Evolutionary conservation across 1,140 invertebrate species (phyloP).

Genomic region (Drosophila leontia): DNA sequence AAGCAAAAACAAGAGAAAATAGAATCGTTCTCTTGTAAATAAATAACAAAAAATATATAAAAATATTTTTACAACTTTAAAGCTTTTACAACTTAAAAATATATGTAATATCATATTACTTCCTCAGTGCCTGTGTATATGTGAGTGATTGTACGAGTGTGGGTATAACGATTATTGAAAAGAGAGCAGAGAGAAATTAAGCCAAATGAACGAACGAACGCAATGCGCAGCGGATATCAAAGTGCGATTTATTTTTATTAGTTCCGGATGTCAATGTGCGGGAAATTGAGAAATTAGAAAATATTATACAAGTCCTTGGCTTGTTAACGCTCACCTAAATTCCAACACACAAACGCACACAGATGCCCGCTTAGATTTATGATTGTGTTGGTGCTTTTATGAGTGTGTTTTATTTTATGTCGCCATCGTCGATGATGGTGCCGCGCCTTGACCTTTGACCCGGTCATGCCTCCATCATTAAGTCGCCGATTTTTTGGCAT

Average conservation of each 20-base stretch:
- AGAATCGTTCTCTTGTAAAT: too few relatives aligned
- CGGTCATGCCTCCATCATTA: slow-evolving; percentile 21
- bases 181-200: slow-evolving; percentile 34
- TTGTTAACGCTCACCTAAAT: slow-evolving; percentile 75
- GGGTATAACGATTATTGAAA: slow-evolving; percentile 55
- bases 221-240: slow-evolving; percentile 76
- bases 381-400: slow-evolving; percentile 58
- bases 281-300: slow-evolving; percentile 84
- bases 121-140: slow-evolving; percentile 3
- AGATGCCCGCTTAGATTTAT: slow-evolving; percentile 50
- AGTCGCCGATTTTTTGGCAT: slow-evolving; percentile 5
- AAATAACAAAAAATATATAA: too few relatives aligned
- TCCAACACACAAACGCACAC: background rate
- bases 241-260: slow-evolving; percentile 84
- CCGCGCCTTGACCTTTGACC: slow-evolving; percentile 14
- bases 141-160: slow-evolving; percentile 11
- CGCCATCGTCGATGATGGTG: slow-evolving; percentile 6
- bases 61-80: background rate
- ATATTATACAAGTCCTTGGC: slow-evolving; percentile 79
- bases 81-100: background rate
- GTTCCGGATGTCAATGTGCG: slow-evolving; percentile 83
- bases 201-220: slow-evolving; percentile 65
- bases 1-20: too few relatives aligned
- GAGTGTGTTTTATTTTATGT: slow-evolving; percentile 57
- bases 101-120: too few relatives aligned